Evolutionary conservation across 1,140 invertebrate species (phyloP).

Genomic region (Halotydeus destructor): DNA sequence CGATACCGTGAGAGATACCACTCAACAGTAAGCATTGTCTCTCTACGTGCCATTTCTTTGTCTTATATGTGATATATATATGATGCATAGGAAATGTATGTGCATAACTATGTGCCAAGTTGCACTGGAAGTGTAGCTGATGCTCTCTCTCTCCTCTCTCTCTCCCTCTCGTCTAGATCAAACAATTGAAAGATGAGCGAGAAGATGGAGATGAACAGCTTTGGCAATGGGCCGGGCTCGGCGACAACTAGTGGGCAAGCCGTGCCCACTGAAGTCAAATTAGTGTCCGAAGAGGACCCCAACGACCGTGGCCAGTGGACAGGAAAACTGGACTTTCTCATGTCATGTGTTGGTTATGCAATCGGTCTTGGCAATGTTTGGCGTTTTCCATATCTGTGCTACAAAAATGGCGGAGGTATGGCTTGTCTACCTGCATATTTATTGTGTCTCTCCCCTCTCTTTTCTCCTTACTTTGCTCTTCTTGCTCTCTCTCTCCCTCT

Average conservation of each 20-base stretch:
- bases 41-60: neutral
- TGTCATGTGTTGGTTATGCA: conserved; percentile 45
- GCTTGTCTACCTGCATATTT: neutral
- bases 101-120: neutral
- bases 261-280: conserved; percentile 13
- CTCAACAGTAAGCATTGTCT: neutral
- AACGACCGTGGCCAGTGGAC: conserved; percentile 50
- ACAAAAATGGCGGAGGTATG: conserved; percentile 33
- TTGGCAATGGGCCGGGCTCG: neutral
- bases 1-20: neutral
- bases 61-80: neutral
- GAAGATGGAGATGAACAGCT: conserved; percentile 14
- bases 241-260: neutral
- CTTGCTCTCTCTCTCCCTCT: neutral
- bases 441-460: neutral
- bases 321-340: conserved; percentile 41
- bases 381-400: conserved; percentile 37
- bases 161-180: neutral
- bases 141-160: neutral
- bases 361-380: conserved; percentile 37
- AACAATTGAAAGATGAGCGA: conserved; percentile 1
- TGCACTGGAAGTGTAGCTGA: neutral
- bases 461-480: neutral
- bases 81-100: neutral
- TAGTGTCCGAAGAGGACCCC: conserved; percentile 17